These are phyloP conservation scores for Emmelina monodactyla DNA, from an alignment of 2,888 invertebrate species.

Conservation along the genomic window DNA sequence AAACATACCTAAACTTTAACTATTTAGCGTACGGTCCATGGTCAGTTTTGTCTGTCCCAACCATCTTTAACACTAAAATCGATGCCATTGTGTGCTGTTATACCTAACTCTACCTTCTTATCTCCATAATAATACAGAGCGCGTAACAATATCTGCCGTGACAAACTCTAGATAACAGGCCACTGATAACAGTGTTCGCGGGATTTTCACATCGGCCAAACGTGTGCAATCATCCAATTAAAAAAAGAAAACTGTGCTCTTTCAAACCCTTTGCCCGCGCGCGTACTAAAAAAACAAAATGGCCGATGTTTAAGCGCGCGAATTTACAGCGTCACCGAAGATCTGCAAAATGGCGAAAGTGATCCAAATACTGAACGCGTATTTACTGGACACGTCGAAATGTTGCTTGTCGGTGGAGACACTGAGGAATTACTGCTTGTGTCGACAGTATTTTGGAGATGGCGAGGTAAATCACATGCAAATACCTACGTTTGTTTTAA, in stretches of 20 bases:
- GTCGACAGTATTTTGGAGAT: conserved; percentile 39
- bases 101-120: conserved; percentile 21
- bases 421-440: conserved; percentile 50
- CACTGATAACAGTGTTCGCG: conserved; percentile 48
- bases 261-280: too few relatives aligned
- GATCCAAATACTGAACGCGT: conserved; percentile 43
- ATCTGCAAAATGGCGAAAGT: conserved; percentile 50
- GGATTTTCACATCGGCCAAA: conserved; percentile 37
- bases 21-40: too few relatives aligned
- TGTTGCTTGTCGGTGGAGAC: conserved; percentile 48
- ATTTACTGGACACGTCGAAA: conserved; percentile 43
- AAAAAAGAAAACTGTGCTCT: conserved; percentile 7
- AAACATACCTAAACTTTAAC: too few relatives aligned
- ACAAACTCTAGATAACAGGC: conserved; percentile 53
- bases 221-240: conserved; percentile 19
- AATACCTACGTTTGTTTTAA: too few relatives aligned
- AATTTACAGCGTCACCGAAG: too few relatives aligned
- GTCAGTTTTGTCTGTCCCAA: too few relatives aligned
- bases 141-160: conserved; percentile 55
- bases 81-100: conserved; percentile 16
- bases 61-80: too few relatives aligned
- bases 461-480: conserved; percentile 34
- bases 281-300: background rate
- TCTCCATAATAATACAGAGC: conserved; percentile 43
- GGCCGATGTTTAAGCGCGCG: too few relatives aligned